Percentiles rank a stretch among this genome's conserved stretches.
phyloP scores from a whole-genome alignment of 2,797 vertebrate species.

The Cyclopterus lumpus region DNA sequence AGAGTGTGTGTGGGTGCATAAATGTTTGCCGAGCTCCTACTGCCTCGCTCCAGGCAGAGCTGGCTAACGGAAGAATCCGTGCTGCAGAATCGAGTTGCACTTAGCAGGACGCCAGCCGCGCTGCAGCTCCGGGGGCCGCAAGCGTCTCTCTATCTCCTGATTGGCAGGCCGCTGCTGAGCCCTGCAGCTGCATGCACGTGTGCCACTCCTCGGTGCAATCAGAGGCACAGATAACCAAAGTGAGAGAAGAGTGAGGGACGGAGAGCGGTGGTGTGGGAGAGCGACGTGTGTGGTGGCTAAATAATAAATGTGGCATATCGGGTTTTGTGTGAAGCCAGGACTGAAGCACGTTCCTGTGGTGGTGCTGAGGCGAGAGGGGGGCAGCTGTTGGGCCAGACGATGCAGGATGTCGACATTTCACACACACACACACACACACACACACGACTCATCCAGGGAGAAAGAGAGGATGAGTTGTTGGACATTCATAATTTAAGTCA shows the following conservation, averaged over 20 bases:
- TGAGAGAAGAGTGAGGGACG: conserved; percentile 34
- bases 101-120: conserved; percentile 73
- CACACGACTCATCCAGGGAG: conserved; percentile 31
- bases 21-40: conserved; percentile 80
- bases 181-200: conserved; percentile 71
- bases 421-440: too few species aligned
- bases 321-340: conserved; percentile 82
- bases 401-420: conserved; percentile 61
- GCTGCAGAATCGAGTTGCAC: conserved; percentile 78
- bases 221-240: conserved; percentile 59
- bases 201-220: conserved; percentile 63
- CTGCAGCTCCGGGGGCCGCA: conserved; percentile 63
- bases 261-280: conserved; percentile 73
- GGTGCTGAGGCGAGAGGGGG: conserved; percentile 43
- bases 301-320: conserved; percentile 87
- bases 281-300: conserved; percentile 83
- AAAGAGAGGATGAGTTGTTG: conserved; percentile 21
- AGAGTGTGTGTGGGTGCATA: conserved; percentile 79
- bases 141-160: conserved; percentile 62
- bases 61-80: conserved; percentile 75
- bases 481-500: conserved; percentile 13
- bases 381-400: conserved; percentile 46
- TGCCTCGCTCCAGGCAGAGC: conserved; percentile 75
- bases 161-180: conserved; percentile 68
- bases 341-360: conserved; percentile 71